These are phyloP conservation scores for Ataeniobius toweri DNA, from an alignment of 2,797 vertebrate species.

Conservation along the genomic window DNA sequence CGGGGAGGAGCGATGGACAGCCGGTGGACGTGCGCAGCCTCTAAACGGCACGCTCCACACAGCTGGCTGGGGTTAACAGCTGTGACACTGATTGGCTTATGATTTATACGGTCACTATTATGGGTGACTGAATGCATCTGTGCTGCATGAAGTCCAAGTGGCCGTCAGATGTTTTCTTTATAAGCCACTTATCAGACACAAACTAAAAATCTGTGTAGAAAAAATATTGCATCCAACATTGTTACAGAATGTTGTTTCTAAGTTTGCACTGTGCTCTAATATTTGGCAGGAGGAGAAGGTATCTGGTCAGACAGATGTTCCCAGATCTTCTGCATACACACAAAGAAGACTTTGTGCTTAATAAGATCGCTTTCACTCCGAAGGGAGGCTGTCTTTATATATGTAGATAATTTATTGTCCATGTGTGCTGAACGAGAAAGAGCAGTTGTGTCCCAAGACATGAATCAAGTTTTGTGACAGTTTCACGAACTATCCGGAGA, in stretches of 20 bases:
- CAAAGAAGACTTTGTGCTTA: not conserved
- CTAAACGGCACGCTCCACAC: slow-evolving; percentile 62
- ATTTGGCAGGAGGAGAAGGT: not conserved
- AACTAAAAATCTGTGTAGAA: not conserved
- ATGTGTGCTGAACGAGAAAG: not conserved
- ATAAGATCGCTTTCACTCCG: not conserved
- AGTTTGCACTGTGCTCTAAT: not conserved
- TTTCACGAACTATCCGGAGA: not conserved
- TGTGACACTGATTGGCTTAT: slow-evolving; percentile 47
- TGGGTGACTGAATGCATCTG: slow-evolving; percentile 73
- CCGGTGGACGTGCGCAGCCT: slow-evolving; percentile 46
- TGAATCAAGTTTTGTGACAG: not conserved
- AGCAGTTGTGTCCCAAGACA: not conserved
- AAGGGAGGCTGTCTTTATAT: not conserved
- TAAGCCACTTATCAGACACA: not conserved
- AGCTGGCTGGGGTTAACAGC: slow-evolving; percentile 73
- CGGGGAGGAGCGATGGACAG: slow-evolving; percentile 21
- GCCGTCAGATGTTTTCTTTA: slow-evolving; percentile 47
- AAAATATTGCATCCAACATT: not conserved
- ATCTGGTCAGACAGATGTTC: not conserved
- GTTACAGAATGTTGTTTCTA: not conserved
- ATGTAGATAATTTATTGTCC: not conserved
- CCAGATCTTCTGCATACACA: not conserved
- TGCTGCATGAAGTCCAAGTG: slow-evolving; percentile 46
- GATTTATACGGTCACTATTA: slow-evolving; percentile 62